These are phyloP conservation scores for Diplodus sargus DNA, from an alignment of 2,797 vertebrate genomes.

Conservation along the genomic window DNA sequence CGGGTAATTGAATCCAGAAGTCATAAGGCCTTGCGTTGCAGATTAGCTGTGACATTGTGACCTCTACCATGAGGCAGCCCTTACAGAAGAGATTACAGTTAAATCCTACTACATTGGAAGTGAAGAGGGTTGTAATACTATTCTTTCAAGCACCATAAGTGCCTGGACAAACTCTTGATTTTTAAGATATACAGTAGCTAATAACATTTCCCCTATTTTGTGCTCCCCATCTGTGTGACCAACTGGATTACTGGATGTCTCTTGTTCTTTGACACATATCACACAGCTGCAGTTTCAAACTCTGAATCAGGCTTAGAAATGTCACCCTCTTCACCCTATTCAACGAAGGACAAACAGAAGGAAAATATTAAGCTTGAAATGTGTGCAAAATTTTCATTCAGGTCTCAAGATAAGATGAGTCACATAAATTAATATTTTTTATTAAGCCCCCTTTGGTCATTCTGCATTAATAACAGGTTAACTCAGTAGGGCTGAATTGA, in stretches of 20 bases:
- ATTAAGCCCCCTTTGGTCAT: slow-evolving; percentile 11
- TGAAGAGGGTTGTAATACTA: slow-evolving; percentile 24
- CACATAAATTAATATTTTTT: slow-evolving; percentile 12
- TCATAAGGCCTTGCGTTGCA: slow-evolving; percentile 53
- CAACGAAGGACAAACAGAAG: slow-evolving; percentile 5
- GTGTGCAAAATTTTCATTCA: slow-evolving; percentile 5
- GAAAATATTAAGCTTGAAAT: neutral
- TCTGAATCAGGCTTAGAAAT: slow-evolving; percentile 23
- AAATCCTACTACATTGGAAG: slow-evolving; percentile 33
- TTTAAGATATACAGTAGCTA: neutral
- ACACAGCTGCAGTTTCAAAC: slow-evolving; percentile 15
- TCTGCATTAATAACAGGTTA: slow-evolving; percentile 18
- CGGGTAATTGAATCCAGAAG: slow-evolving; percentile 73
- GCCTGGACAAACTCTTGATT: slow-evolving; percentile 6
- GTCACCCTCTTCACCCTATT: neutral
- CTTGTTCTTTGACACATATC: slow-evolving; percentile 28
- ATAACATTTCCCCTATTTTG: slow-evolving; percentile 1
- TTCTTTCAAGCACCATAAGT: slow-evolving; percentile 32
- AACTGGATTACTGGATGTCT: slow-evolving; percentile 15
- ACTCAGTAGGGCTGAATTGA: slow-evolving; percentile 24
- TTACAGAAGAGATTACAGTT: slow-evolving; percentile 50
- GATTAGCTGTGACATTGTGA: slow-evolving; percentile 68
- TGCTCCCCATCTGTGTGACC: slow-evolving; percentile 14
- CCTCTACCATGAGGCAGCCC: slow-evolving; percentile 42
- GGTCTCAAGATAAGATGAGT: neutral